These are phyloP conservation scores for Gymnoscopelus microlampas DNA, from an alignment of 2,797 vertebrate genomes.

Conservation along the genomic window DNA sequence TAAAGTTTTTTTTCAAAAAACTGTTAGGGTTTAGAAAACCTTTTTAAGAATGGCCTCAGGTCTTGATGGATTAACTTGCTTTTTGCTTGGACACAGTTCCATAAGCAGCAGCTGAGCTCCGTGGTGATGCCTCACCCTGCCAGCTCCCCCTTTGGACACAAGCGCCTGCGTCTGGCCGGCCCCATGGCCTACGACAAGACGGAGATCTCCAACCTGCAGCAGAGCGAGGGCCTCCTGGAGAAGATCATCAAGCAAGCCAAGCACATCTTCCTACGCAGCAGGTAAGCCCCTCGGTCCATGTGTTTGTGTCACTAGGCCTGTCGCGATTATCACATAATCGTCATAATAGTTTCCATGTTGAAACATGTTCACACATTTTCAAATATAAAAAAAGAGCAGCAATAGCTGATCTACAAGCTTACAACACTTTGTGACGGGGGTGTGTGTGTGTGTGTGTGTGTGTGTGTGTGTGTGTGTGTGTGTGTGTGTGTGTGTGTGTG, in stretches of 20 bases:
- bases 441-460: not conserved
- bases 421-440: too few relatives aligned
- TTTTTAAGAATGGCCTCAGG: too few relatives aligned
- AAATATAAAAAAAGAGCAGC: too few relatives aligned
- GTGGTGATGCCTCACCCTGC: conserved; percentile 94
- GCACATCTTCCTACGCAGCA: conserved; percentile 95
- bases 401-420: too few relatives aligned
- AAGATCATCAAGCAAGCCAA: conserved; percentile 99
- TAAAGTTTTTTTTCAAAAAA: too few relatives aligned
- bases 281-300: conserved; percentile 72
- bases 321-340: too few relatives aligned
- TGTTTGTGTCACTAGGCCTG: too few relatives aligned
- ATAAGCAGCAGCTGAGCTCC: conserved; percentile 95
- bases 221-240: conserved; percentile 93
- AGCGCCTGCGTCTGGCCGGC: conserved; percentile 91
- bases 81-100: conserved; percentile 82
- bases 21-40: too few relatives aligned
- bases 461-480: too few relatives aligned
- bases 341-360: too few relatives aligned
- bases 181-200: conserved; percentile 94
- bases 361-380: too few relatives aligned
- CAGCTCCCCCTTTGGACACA: conserved; percentile 94
- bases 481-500: too few relatives aligned
- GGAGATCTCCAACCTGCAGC: conserved; percentile 89
- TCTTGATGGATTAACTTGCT: not conserved